A percentile compares a stretch with the other conserved stretches of the same genome.
These are phyloP conservation scores for Sepioteuthis lessoniana DNA, from an alignment of 2,888 invertebrate genomes.

Conservation along the genomic window DNA sequence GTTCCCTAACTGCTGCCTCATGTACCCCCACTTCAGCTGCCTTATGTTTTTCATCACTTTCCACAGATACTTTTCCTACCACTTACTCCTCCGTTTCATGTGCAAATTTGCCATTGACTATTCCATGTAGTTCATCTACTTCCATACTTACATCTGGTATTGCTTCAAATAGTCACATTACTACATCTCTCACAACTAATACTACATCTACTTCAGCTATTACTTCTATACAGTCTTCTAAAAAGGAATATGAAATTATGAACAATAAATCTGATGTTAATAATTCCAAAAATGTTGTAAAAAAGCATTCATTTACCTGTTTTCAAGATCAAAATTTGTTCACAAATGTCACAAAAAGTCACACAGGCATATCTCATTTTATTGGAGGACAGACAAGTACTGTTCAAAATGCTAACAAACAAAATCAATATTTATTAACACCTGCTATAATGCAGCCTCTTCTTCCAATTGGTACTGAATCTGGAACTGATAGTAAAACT, in stretches of 20 bases:
- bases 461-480: neutral
- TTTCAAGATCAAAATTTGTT: neutral
- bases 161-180: neutral
- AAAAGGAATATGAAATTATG: neutral
- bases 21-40: neutral
- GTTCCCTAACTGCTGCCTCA: neutral
- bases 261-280: neutral
- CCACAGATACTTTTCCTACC: neutral
- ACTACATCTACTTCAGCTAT: neutral
- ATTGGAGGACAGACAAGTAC: neutral
- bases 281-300: neutral
- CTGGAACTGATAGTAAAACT: neutral
- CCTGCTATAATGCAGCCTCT: neutral
- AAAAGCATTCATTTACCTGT: neutral
- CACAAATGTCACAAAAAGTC: neutral
- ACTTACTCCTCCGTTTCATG: neutral
- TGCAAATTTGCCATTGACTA: neutral
- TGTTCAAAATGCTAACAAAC: neutral
- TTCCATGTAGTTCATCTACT: neutral
- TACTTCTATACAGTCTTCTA: neutral
- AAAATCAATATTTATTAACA: neutral
- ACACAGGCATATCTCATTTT: neutral
- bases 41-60: neutral
- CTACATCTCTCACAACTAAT: too few relatives aligned
- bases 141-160: neutral